Conservation (phyloP, 2,888 invertebrate species). For the Pogonocherus hispidulus region DNA sequence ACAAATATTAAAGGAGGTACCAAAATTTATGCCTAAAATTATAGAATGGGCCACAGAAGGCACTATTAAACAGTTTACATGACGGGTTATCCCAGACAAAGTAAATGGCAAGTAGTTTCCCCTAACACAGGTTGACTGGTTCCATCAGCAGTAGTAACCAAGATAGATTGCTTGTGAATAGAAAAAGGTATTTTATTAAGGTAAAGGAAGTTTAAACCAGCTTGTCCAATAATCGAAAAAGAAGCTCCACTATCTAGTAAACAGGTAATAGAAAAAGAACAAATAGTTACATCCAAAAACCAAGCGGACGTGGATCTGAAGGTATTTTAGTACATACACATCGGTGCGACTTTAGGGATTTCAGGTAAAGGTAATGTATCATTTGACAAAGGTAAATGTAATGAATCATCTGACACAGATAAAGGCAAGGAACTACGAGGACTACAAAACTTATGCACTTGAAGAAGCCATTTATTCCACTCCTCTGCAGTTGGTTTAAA, state of each 20-base stretch:
- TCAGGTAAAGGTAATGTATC: background rate
- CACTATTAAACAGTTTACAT: background rate
- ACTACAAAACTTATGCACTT: background rate
- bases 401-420: background rate
- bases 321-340: background rate
- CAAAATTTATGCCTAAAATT: constrained; percentile 11
- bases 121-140: background rate
- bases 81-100: background rate
- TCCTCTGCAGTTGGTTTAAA: background rate
- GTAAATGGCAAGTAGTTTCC: constrained; percentile 3
- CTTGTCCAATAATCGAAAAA: background rate
- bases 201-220: background rate
- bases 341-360: background rate
- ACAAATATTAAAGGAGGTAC: background rate
- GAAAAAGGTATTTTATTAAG: background rate
- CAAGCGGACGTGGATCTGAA: background rate
- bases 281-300: background rate
- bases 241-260: constrained; percentile 3
- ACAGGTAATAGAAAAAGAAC: background rate
- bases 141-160: background rate
- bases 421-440: background rate
- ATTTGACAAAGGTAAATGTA: background rate
- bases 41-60: background rate
- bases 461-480: background rate
- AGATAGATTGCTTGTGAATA: background rate